Evolutionary conservation across 2,797 vertebrate genomes (phyloP), one percentile per base, ranked within the genome.

Genomic region (Lutjanus campechanus): DNA sequence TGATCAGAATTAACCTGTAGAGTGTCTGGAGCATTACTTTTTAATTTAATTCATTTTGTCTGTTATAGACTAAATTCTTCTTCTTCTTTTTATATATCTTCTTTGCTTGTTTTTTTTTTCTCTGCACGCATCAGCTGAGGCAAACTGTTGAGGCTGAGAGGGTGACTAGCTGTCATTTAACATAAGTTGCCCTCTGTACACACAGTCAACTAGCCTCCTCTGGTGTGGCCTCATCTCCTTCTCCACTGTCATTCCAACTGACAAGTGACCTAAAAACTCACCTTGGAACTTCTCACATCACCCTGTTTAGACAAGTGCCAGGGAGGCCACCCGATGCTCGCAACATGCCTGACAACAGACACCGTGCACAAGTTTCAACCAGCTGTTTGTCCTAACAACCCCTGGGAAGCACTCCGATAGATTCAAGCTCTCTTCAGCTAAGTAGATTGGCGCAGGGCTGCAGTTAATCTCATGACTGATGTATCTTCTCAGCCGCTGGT

Each of bases 221-320:
- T 77, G 59, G 67, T 76, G 19, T 68, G 80, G 80, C 85, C 82
- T 76, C 82, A 79, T 87, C 81, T 88, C 83, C 65, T 78, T 83
- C 66, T 76, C 64, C 51, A 82, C 85, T 85, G 85, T 91, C 91
- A 92, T 89, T 88, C 75, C 81, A 91, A 84, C 50, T 93, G 94
- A 94, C 93, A 94, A 85, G 82, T 89, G 91, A 93, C 92, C 92
- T 91, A 85, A 93, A 94, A 90, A 79, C 68, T 93, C 92, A 92
- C 91, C 94, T 95, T 90, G 89, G 69, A 93, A 90, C 88, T 85
- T 77, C 81, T 91, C 85, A 83, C 75, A 83, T 86, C 22, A n/a
- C 70, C 77, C 83, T 86, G 87, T 92, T 94, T 88, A 92, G 90
- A 91, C 70, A 85, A 89, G 84, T 85, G 77, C 85, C 90, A 91